Percentiles rank a stretch among this genome's conserved stretches.
Evolutionary conservation across 2,797 vertebrate species (phyloP).

Genomic region (Syngnathus acus): DNA sequence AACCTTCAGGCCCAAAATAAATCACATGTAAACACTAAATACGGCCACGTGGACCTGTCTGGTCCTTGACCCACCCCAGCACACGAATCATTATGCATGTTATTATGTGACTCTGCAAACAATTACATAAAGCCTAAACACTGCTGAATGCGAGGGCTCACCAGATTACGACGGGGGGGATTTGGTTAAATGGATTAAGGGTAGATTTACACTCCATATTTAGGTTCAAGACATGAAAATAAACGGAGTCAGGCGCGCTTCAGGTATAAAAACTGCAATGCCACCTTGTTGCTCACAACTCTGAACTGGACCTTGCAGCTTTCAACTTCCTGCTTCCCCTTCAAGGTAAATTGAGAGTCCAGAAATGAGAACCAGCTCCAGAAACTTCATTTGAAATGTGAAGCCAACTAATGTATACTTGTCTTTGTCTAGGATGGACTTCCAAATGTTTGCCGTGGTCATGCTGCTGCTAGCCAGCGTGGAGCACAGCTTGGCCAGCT

Average conservation of each 20-base stretch:
- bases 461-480: slow-evolving; percentile 66
- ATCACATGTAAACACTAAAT: slow-evolving; percentile 15
- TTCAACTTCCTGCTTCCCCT: slow-evolving; percentile 8
- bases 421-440: slow-evolving; percentile 69
- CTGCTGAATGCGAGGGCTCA: slow-evolving; percentile 42
- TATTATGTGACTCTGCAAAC: slow-evolving; percentile 31
- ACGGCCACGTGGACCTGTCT: slow-evolving; percentile 14
- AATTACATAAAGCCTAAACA: slow-evolving; percentile 58
- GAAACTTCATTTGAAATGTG: not conserved
- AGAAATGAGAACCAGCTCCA: not conserved
- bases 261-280: slow-evolving; percentile 68
- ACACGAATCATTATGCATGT: slow-evolving; percentile 27
- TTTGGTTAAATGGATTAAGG: slow-evolving; percentile 78
- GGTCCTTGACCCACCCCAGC: not conserved
- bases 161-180: slow-evolving; percentile 54
- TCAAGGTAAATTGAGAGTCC: slow-evolving; percentile 36
- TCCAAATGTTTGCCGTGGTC: slow-evolving; percentile 63
- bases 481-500: slow-evolving; percentile 70
- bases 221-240: slow-evolving; percentile 69
- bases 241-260: slow-evolving; percentile 62
- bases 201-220: slow-evolving; percentile 74
- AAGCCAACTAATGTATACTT: not conserved
- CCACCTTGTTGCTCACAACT: slow-evolving; percentile 29
- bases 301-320: slow-evolving; percentile 18
- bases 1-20: too few species aligned